Percentiles rank a stretch among this genome's conserved stretches.
Conservation (phyloP, 1,140 invertebrate genomes). For the Neocloeon triangulifer region DNA sequence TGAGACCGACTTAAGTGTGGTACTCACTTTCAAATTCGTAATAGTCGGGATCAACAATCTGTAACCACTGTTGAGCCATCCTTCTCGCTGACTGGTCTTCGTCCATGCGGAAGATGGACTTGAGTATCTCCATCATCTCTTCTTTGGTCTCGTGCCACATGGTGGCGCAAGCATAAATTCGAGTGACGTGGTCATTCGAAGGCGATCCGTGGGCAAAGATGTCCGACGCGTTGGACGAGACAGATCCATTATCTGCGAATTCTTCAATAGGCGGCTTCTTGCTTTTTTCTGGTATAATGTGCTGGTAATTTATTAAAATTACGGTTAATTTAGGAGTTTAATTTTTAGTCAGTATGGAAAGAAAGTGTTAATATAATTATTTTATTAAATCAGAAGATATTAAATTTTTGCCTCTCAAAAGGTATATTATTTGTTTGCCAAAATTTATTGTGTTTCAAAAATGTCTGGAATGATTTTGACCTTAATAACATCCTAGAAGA, state of each 20-base stretch:
- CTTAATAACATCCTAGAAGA: too few species aligned
- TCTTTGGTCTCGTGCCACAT: constrained; percentile 43
- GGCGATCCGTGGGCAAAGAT: too few species aligned
- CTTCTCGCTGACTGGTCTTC: constrained; percentile 35
- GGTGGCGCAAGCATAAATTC: constrained; percentile 36
- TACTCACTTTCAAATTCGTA: constrained; percentile 40
- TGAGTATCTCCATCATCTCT: constrained; percentile 37
- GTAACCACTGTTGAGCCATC: constrained; percentile 34
- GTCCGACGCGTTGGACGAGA: constrained; percentile 67
- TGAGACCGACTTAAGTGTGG: neutral
- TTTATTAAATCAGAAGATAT: too few species aligned
- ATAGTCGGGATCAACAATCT: constrained; percentile 37
- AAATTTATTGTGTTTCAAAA: too few species aligned
- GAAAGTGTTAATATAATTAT: too few species aligned
- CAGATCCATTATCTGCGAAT: constrained; percentile 82
- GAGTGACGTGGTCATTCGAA: constrained; percentile 13
- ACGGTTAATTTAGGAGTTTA: too few species aligned
- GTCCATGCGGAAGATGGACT: constrained; percentile 34
- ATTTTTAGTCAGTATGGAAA: too few species aligned
- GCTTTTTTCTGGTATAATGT: constrained; percentile 44
- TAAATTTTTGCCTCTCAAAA: too few species aligned
- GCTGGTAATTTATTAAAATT: too few species aligned
- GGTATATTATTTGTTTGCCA: too few species aligned
- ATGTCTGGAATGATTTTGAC: too few species aligned
- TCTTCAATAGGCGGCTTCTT: constrained; percentile 80